phyloP scores from a whole-genome alignment of 2,888 invertebrate genomes.

The Panzeria rudis region DNA sequence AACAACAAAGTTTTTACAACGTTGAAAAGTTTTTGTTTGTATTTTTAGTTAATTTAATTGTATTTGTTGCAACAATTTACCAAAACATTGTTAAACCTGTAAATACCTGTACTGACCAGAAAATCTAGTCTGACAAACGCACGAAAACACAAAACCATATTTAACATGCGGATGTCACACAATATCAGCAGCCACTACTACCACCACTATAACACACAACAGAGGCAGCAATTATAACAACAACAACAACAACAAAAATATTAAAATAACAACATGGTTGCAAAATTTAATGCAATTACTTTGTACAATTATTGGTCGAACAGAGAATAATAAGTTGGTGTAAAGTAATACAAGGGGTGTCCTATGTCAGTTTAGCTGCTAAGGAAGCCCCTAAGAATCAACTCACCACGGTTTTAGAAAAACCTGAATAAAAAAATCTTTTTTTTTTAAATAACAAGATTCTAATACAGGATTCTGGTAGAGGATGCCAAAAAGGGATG shows the following conservation, averaged over 20 bases:
- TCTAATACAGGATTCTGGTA: too few relatives aligned
- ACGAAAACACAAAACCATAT: conserved; percentile 52
- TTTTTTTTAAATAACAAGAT: too few relatives aligned
- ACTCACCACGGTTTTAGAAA: background rate
- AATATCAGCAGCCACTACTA: conserved; percentile 45
- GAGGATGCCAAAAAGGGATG: too few relatives aligned
- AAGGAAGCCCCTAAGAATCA: background rate
- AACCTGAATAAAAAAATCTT: background rate
- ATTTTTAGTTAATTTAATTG: conserved; percentile 48
- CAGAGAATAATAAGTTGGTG: conserved; percentile 8
- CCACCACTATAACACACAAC: conserved; percentile 29
- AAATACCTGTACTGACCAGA: conserved; percentile 56
- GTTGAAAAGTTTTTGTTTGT: conserved; percentile 42
- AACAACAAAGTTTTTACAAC: conserved; percentile 43
- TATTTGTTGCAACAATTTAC: conserved; percentile 29
- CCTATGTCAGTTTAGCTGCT: background rate
- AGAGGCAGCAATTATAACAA: conserved; percentile 20
- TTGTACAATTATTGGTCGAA: conserved; percentile 72
- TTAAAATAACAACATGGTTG: conserved; percentile 37
- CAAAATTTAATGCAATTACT: conserved; percentile 76
- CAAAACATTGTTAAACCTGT: conserved; percentile 37
- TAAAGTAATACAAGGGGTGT: background rate
- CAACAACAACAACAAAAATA: too few relatives aligned
- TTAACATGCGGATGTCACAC: conserved; percentile 56
- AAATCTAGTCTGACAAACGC: conserved; percentile 64